Evolutionary conservation across 2,113 vertebrate species (phyloP).

Genomic region (Xenus cinereus): DNA sequence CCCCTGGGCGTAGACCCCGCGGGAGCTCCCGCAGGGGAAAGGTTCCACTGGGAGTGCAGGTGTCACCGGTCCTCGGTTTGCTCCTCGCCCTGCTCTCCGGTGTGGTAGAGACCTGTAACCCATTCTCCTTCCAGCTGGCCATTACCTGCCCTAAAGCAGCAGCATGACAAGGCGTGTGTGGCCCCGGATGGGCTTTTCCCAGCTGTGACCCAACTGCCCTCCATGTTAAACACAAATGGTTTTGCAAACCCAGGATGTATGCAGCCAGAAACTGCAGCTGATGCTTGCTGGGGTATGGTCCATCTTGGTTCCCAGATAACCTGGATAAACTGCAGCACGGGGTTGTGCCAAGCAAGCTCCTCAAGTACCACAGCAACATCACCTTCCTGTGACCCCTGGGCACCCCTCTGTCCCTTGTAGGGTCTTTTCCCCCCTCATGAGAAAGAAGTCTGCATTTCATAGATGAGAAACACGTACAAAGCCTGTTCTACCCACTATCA

Average conservation of each 20-base stretch:
- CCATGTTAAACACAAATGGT: accelerated
- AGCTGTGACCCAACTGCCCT: not conserved
- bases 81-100: not conserved
- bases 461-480: not conserved
- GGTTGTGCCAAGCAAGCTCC: not conserved
- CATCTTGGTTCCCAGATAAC: not conserved
- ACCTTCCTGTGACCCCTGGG: not conserved
- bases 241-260: not conserved
- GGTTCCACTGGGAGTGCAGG: not conserved
- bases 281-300: not conserved
- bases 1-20: not conserved
- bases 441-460: not conserved
- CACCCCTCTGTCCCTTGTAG: not conserved
- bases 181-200: not conserved
- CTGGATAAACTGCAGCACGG: not conserved
- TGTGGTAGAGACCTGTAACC: not conserved
- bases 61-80: not conserved
- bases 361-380: not conserved
- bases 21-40: not conserved
- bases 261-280: not conserved
- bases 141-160: not conserved
- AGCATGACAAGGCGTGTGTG: not conserved
- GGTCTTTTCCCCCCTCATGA: not conserved
- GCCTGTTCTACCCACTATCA: not conserved
- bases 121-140: not conserved